Percentiles rank a stretch among this genome's conserved stretches.
phyloP scores from a whole-genome alignment of 2,888 invertebrate species.

The Ctenicera cuprea region DNA sequence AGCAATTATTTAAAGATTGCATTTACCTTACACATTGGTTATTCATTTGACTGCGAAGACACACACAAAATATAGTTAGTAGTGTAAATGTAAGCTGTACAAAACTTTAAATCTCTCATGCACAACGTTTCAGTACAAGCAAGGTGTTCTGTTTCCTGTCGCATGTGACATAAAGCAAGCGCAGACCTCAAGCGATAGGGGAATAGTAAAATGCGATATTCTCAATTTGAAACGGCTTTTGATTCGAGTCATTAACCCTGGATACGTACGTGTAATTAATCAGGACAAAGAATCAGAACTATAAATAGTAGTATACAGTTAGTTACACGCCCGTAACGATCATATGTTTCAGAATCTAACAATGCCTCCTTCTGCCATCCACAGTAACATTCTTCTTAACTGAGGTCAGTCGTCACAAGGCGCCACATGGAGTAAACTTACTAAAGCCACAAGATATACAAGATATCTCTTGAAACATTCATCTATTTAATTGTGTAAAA shows the following conservation, averaged over 20 bases:
- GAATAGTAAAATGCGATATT: slow-evolving; percentile 20
- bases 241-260: slow-evolving; percentile 45
- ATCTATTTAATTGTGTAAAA: slow-evolving; percentile 29
- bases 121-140: slow-evolving; percentile 1
- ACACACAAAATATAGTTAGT: too few relatives aligned
- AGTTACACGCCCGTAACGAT: slow-evolving; percentile 42
- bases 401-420: slow-evolving; percentile 40
- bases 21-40: too few relatives aligned
- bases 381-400: slow-evolving; percentile 37
- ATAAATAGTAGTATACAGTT: slow-evolving; percentile 45
- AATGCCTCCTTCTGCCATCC: slow-evolving; percentile 36
- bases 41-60: too few relatives aligned
- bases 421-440: slow-evolving; percentile 35
- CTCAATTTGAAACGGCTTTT: slow-evolving; percentile 18
- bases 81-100: too few relatives aligned
- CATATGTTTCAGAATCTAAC: slow-evolving; percentile 41
- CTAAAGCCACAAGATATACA: slow-evolving; percentile 18
- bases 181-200: background rate
- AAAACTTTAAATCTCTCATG: slow-evolving; percentile 8
- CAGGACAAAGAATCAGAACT: slow-evolving; percentile 45
- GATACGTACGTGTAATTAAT: slow-evolving; percentile 42
- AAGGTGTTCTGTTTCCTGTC: slow-evolving; percentile 29
- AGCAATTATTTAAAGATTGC: too few relatives aligned
- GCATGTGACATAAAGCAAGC: slow-evolving; percentile 18
- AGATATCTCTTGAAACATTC: slow-evolving; percentile 5